These are phyloP conservation scores for Phrynosoma blainvillii DNA, from an alignment of 2,113 vertebrate species.

Conservation along the genomic window DNA sequence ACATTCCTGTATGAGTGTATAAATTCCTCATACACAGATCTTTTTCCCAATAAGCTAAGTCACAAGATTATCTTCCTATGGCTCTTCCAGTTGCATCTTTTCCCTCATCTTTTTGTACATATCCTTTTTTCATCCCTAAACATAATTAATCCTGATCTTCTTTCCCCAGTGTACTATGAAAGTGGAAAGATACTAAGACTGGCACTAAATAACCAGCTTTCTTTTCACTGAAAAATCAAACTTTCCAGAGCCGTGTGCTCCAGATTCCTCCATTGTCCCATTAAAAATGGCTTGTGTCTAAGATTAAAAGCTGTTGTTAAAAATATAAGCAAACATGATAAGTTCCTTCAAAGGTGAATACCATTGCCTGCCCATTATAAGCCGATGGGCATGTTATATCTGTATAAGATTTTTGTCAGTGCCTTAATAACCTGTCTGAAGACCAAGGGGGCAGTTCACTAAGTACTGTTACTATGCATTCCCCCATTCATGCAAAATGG, in stretches of 20 bases:
- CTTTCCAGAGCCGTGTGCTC: constrained; percentile 27
- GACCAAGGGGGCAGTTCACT: constrained; percentile 43
- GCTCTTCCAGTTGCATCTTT: constrained; percentile 27
- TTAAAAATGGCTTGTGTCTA: constrained; percentile 58
- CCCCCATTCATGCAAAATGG: neutral
- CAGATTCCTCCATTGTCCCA: neutral
- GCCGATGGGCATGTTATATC: constrained; percentile 24
- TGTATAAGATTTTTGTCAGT: constrained; percentile 63
- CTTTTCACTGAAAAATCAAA: constrained; percentile 25
- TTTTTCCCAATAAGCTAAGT: neutral
- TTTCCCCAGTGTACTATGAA: constrained; percentile 16
- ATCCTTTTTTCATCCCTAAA: constrained; percentile 15
- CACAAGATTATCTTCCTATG: constrained; percentile 2
- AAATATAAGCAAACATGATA: neutral
- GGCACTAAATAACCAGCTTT: constrained; percentile 35
- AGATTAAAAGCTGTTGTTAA: constrained; percentile 33
- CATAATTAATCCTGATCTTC: neutral
- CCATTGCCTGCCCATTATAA: neutral
- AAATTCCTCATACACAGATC: neutral
- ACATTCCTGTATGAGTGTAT: constrained; percentile 25
- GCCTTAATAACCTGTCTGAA: constrained; percentile 70
- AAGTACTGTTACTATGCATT: constrained; percentile 23
- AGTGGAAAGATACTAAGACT: constrained; percentile 27
- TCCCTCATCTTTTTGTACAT: constrained; percentile 5
- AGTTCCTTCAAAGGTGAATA: neutral